Evolutionary conservation across 2,797 vertebrate genomes (phyloP).

Genomic region (Ambastaia sidthimunki): DNA sequence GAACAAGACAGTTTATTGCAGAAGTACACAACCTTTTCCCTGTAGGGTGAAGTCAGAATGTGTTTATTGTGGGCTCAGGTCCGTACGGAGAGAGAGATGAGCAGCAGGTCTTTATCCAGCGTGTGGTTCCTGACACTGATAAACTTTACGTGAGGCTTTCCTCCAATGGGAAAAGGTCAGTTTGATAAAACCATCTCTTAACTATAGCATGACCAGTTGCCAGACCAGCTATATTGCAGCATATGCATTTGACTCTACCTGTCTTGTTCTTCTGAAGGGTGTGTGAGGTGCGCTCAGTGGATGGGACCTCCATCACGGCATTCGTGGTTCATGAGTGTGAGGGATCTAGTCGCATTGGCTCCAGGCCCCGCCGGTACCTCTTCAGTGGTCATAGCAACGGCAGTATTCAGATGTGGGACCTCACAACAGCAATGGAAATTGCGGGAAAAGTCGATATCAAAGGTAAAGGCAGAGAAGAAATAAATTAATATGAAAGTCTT

Average conservation of each 20-base stretch:
- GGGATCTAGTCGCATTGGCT: slow-evolving; percentile 89
- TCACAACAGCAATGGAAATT: slow-evolving; percentile 91
- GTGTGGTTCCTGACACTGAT: slow-evolving; percentile 88
- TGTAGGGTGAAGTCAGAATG: neutral
- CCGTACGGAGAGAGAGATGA: slow-evolving; percentile 90
- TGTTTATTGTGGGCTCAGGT: slow-evolving; percentile 71
- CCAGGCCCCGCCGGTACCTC: slow-evolving; percentile 85
- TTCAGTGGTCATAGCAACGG: slow-evolving; percentile 91
- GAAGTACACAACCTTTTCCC: neutral
- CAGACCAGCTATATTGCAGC: neutral
- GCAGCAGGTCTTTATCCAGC: slow-evolving; percentile 93
- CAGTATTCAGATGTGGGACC: slow-evolving; percentile 94
- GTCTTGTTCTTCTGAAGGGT: slow-evolving; percentile 72
- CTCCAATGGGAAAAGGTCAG: slow-evolving; percentile 90
- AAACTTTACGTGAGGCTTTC: slow-evolving; percentile 89
- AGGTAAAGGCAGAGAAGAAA: slow-evolving; percentile 63
- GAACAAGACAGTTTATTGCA: neutral
- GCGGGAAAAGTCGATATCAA: slow-evolving; percentile 80
- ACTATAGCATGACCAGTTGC: too few species aligned
- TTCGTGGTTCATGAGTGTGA: slow-evolving; percentile 93
- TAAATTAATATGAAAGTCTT: neutral
- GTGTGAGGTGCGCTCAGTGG: slow-evolving; percentile 88
- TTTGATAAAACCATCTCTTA: neutral
- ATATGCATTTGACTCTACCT: neutral
- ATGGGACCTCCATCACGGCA: slow-evolving; percentile 83